Percentiles rank a stretch among this genome's conserved stretches.
Evolutionary conservation across 2,888 invertebrate species (phyloP).

Genomic region (Geophilus truncorum): DNA sequence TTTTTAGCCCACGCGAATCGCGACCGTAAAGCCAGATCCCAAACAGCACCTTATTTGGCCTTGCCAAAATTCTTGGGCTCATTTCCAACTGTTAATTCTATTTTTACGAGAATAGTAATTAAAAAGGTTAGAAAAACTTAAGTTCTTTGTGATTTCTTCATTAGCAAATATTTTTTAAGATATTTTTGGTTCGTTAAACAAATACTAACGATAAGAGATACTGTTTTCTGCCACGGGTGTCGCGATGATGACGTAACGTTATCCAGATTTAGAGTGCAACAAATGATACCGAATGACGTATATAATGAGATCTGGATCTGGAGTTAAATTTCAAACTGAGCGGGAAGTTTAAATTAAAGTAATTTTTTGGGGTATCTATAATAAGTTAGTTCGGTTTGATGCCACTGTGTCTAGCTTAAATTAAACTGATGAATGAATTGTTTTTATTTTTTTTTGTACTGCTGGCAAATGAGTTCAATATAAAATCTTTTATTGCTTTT

Average conservation of each 20-base stretch:
- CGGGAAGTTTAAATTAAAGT: background rate
- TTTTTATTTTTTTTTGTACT: background rate
- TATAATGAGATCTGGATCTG: background rate
- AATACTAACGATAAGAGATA: background rate
- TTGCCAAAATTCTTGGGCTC: conserved; percentile 1
- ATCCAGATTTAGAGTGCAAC: background rate
- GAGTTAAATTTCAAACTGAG: background rate
- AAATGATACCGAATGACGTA: background rate
- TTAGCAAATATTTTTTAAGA: background rate
- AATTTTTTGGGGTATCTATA: background rate
- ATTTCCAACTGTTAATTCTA: background rate
- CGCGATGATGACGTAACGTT: background rate
- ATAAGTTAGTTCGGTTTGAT: background rate
- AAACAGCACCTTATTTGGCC: background rate
- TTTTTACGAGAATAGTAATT: background rate
- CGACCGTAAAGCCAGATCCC: background rate
- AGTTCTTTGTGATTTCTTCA: background rate
- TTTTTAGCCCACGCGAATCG: background rate
- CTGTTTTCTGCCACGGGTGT: background rate
- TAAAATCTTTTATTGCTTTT: background rate
- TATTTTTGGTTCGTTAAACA: no score
- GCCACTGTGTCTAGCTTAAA: background rate
- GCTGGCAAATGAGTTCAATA: background rate
- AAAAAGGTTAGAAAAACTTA: background rate
- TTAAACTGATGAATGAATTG: background rate